Evolutionary conservation across 2,888 invertebrate genomes (phyloP).

Genomic region (Zelleria hepariella): DNA sequence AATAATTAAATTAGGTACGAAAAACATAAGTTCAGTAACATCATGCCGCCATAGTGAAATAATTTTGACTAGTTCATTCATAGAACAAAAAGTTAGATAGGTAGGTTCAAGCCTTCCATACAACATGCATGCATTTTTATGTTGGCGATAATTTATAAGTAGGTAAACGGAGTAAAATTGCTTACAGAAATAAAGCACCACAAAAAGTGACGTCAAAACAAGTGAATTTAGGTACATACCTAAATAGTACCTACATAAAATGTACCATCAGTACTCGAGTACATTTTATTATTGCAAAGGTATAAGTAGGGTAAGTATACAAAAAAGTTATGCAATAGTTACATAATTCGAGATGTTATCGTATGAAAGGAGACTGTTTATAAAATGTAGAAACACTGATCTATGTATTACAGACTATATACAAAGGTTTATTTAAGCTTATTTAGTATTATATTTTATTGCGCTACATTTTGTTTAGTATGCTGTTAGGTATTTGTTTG

Average conservation of each 20-base stretch:
- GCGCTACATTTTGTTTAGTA: conserved; percentile 31
- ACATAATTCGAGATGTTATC: conserved; percentile 40
- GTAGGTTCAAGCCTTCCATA: background rate
- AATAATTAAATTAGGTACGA: background rate
- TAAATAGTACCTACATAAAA: background rate
- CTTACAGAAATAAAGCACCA: background rate
- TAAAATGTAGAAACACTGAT: conserved; percentile 51
- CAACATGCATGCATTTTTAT: too few relatives aligned
- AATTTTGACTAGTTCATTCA: conserved; percentile 66
- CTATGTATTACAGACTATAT: conserved; percentile 46
- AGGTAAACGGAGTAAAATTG: too few relatives aligned
- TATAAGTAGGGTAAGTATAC: conserved; percentile 37
- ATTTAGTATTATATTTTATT: conserved; percentile 37
- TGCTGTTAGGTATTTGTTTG: conserved; percentile 12
- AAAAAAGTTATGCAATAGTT: conserved; percentile 46
- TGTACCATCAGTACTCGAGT: background rate
- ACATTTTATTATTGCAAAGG: background rate
- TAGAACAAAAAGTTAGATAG: conserved; percentile 22
- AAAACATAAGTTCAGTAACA: background rate
- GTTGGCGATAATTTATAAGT: too few relatives aligned
- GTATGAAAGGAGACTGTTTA: conserved; percentile 49
- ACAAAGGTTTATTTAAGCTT: conserved; percentile 51
- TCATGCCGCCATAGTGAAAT: conserved; percentile 37
- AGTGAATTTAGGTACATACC: conserved; percentile 1
- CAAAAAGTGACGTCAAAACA: conserved; percentile 27